Percentiles rank a stretch among this genome's conserved stretches.
phyloP scores from a whole-genome alignment of 1,140 invertebrate species.

The Drosophila ananassae region DNA sequence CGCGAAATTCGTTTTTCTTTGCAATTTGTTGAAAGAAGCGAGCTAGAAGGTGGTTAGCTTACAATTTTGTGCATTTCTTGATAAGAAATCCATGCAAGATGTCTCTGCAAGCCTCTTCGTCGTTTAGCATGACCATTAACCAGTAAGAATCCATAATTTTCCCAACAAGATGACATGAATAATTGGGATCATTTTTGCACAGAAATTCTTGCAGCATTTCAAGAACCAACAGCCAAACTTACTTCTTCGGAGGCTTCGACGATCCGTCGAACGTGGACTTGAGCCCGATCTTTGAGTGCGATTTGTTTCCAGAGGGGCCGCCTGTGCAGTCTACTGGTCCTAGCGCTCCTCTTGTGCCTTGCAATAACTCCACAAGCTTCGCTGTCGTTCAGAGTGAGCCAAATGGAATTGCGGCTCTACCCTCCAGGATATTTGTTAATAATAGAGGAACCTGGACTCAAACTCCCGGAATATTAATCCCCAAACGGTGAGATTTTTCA shows the following conservation, averaged over 20 bases:
- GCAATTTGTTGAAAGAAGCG: no score
- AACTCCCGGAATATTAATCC: background rate
- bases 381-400: background rate
- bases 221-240: constrained; percentile 1
- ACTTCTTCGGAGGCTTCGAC: background rate
- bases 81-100: background rate
- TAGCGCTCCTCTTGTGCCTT: background rate
- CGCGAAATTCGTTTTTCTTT: background rate
- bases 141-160: constrained; percentile 8
- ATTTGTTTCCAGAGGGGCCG: background rate
- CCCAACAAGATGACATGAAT: background rate
- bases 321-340: background rate
- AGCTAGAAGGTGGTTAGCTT: background rate
- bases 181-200: background rate
- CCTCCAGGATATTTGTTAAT: background rate
- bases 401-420: background rate
- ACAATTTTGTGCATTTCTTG: background rate
- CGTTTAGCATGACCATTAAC: constrained; percentile 26
- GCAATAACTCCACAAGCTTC: background rate
- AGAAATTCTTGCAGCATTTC: constrained; percentile 3
- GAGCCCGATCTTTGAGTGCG: background rate
- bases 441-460: background rate
- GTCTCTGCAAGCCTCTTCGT: constrained; percentile 8
- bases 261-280: background rate
- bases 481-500: constrained; percentile 16